Base-by-base conservation (phyloP, 1,140 invertebrate species). In the Paramacrobiotus metropolitanus region DNA sequence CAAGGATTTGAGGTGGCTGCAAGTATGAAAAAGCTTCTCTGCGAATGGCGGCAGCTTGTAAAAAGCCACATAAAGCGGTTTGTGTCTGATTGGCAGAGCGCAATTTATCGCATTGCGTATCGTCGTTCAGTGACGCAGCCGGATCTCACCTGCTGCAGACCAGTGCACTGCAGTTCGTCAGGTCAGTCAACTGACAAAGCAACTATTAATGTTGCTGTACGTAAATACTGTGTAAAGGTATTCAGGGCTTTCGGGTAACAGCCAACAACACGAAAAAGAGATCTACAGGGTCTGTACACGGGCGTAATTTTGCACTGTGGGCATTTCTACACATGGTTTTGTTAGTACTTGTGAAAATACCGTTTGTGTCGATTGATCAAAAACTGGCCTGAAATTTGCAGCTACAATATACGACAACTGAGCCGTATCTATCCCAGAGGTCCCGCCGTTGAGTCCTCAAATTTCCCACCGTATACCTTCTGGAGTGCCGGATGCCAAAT, bases 351-450 rank as follows among this genome's bases (percentile, higher is more conserved):
- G 15, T 60, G n/a, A n/a, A n/a, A n/a, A n/a, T n/a, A n/a, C n/a
- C n/a, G n/a, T n/a, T n/a, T n/a, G n/a, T n/a, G n/a, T n/a, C n/a
- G n/a, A n/a, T 62, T 30, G 20, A 21, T 62, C 62, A 62, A 28
- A 4, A n/a, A n/a, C n/a, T n/a, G 28, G 28, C 4, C 31, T 31
- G 59, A 9, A 21, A 18, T 15, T 59, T 62, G 44, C 61, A 77
- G 75, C 66, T 98, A 98, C 73, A 99, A 99, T 77, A 99, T 98
- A 76, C 79, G 92, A 9, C 95, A 99, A 78, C 91, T 94, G 82
- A 94, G 88, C 65, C 78, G 95, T 59, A 98, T 99, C 69, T 99
- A 99, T 76, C 95, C 95, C 1, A 93, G 91, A 74, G 94, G 95
- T 63, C 95, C 92, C 0, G 74, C 95, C 34, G 94, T 94, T 60